Percentiles rank a stretch among this genome's conserved stretches.
Conservation (phyloP, 1,140 invertebrate species). For the Propsilocerus akamusi region DNA sequence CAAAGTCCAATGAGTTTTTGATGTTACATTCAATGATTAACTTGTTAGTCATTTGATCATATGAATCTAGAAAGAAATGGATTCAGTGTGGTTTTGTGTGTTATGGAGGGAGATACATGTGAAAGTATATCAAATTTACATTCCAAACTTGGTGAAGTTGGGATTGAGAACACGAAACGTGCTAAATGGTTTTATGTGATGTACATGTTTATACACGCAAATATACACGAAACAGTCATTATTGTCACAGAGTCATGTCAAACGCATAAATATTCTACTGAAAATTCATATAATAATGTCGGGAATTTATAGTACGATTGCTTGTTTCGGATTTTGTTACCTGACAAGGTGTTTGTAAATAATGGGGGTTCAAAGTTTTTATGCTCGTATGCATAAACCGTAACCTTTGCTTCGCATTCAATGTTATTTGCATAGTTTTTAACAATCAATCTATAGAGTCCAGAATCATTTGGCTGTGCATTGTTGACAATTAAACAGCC, state of each 20-base stretch:
- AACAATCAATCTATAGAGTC: constrained; percentile 11
- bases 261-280: no score
- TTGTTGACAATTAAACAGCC: constrained; percentile 21
- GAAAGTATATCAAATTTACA: background rate
- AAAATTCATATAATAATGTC: no score
- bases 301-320: no score
- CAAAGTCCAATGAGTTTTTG: background rate
- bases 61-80: background rate
- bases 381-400: background rate
- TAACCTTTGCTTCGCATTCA: background rate
- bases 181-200: background rate
- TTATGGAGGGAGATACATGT: background rate
- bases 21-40: constrained; percentile 1
- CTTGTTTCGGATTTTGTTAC: no score
- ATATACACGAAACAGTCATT: no score
- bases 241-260: no score
- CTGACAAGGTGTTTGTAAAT: background rate
- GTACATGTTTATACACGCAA: background rate
- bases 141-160: background rate
- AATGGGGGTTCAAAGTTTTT: background rate
- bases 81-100: background rate
- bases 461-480: constrained; percentile 17
- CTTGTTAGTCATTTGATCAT: constrained; percentile 2
- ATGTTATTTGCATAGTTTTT: constrained; percentile 1
- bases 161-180: background rate